Conservation (phyloP, 2,113 vertebrate species). For the Periophthalmodon schlosseri region DNA sequence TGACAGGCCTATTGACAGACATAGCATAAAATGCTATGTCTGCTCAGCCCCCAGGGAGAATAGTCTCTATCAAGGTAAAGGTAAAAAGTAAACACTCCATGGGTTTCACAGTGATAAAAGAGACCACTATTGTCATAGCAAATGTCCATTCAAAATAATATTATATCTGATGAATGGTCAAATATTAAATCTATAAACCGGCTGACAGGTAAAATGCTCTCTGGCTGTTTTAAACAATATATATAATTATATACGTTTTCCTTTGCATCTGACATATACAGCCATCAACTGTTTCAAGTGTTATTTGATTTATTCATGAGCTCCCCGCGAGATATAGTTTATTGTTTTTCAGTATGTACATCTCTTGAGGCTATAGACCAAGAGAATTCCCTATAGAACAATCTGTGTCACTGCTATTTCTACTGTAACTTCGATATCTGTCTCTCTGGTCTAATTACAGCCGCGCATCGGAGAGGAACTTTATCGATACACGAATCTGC, state of each 20-base stretch:
- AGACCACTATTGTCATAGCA: no score
- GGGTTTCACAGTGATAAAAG: no score
- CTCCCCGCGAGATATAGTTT: background rate
- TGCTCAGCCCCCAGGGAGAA: background rate
- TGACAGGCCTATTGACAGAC: background rate
- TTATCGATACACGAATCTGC: conserved; percentile 58
- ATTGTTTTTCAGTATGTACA: background rate
- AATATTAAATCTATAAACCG: no score
- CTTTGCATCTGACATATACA: background rate
- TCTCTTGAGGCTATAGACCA: conserved; percentile 6
- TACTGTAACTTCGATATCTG: conserved; percentile 13
- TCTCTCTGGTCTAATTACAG: conserved; percentile 36
- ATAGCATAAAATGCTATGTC: background rate
- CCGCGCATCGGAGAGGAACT: conserved; percentile 49
- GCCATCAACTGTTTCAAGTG: background rate
- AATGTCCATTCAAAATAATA: no score
- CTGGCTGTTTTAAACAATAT: background rate
- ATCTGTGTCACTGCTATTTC: conserved; percentile 3
- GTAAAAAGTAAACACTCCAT: background rate
- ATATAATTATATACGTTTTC: background rate
- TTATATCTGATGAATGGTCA: no score
- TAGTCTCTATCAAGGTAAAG: background rate
- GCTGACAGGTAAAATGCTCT: background rate
- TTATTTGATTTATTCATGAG: background rate
- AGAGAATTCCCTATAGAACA: conserved; percentile 23